Evolutionary conservation across 1,140 invertebrate species (phyloP), one percentile per base, ranked within the genome.

Genomic region (Hycleus cichorii): DNA sequence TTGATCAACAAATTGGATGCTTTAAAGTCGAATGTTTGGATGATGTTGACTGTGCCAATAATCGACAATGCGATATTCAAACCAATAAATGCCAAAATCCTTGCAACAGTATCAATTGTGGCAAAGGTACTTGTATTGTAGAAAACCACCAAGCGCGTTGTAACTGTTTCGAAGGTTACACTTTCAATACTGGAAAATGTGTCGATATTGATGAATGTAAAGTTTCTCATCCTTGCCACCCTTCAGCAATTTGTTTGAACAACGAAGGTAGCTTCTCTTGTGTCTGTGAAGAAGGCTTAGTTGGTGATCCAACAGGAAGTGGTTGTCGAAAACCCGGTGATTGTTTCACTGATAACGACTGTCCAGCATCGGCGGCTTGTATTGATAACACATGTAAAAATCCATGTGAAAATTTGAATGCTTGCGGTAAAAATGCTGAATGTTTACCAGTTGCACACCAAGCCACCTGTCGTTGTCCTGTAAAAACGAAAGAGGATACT

Each of bases 11-110:
- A 58, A 77, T 88, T 8, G 88, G 88, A 7, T 91, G 89, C 64
- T 90, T 90, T 73, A 87, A 86, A 77, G 89, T 91, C 2, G 90
- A 93, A 76, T 94, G 91, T 71, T 74, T 88, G 1, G 79, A 80
- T 5, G 81, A 89, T 72, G 80, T 80, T 38, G 89, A 93, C 50
- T 94, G 91, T 70, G 73, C 85, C 2, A 72, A 66, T 9, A 86
- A 90, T 61, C 88, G 87, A 73, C 82, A 82, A 54, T 93, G 91
- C 67, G 84, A 91, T 68, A 64, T 69, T 5, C 78, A 83, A 62
- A 82, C 76, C 11, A 89, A 91, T 70, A 90, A 89, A 72, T 93
- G 91, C 72, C 76, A 83, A 65, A 86, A 89, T 78, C 87, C 89
- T 48, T 93, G 89, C 65, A 87, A 90, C 60, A 72, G 80, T 57